phyloP scores from a whole-genome alignment of 2,113 vertebrate genomes.

The Psilopsiagon aurifrons region DNA sequence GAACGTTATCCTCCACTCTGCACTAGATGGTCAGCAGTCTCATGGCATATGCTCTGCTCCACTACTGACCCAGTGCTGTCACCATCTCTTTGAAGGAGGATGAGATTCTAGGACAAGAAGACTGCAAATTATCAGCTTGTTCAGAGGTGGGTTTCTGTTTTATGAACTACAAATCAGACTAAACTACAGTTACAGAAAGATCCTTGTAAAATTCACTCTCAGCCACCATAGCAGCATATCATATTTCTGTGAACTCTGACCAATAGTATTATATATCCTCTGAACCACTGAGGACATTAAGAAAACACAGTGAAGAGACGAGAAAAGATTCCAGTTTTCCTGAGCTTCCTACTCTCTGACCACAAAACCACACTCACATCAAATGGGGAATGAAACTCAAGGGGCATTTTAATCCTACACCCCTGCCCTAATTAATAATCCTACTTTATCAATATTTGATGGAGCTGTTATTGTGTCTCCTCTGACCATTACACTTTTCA shows the following conservation, averaged over 20 bases:
- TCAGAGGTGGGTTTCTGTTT: background rate
- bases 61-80: background rate
- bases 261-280: background rate
- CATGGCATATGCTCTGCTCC: background rate
- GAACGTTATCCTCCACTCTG: background rate
- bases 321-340: constrained; percentile 52
- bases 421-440: constrained; percentile 62
- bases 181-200: background rate
- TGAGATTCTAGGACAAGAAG: background rate
- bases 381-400: constrained; percentile 50
- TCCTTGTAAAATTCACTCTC: background rate
- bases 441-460: constrained; percentile 61
- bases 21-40: background rate
- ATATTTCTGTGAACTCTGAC: background rate
- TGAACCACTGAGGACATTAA: background rate
- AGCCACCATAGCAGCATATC: background rate
- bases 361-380: constrained; percentile 16
- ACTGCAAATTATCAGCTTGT: background rate
- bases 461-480: background rate
- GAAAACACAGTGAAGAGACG: background rate
- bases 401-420: constrained; percentile 52
- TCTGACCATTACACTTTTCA: constrained; percentile 37
- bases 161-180: background rate
- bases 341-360: constrained; percentile 32
- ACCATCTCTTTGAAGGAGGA: background rate